phyloP scores from a whole-genome alignment of 2,113 vertebrate species.

The Myiopsitta monachus region DNA sequence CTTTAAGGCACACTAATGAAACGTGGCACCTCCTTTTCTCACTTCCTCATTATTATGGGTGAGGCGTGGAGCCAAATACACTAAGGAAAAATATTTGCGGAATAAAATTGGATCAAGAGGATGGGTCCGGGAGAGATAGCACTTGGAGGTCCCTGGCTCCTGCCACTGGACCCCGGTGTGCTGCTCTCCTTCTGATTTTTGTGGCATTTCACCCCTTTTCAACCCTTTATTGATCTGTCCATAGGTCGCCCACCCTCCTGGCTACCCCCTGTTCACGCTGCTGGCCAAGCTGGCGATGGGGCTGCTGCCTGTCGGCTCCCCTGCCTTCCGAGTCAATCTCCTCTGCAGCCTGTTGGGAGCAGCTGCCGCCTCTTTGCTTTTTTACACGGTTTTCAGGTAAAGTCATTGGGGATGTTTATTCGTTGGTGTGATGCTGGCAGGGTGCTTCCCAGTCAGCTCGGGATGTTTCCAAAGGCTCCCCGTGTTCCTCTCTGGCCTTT shows the following conservation, averaged over 20 bases:
- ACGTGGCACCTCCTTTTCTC: constrained; percentile 68
- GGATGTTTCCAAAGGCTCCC: background rate
- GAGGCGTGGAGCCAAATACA: constrained; percentile 37
- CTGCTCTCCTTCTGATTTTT: background rate
- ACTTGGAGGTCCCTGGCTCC: background rate
- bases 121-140: background rate
- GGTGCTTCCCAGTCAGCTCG: background rate
- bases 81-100: background rate
- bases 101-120: background rate
- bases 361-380: constrained; percentile 84
- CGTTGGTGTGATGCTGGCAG: background rate
- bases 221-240: background rate
- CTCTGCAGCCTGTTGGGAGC: constrained; percentile 86
- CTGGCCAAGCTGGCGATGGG: constrained; percentile 77
- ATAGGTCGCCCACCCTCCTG: constrained; percentile 94
- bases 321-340: constrained; percentile 88
- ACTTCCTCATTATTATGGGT: background rate
- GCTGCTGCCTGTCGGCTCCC: constrained; percentile 79
- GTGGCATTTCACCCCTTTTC: background rate
- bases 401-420: background rate
- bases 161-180: accelerated
- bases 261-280: constrained; percentile 94
- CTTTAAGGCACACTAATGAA: constrained; percentile 59
- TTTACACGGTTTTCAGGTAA: constrained; percentile 92
- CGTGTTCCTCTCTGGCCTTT: background rate